Percentiles rank a stretch among this genome's conserved stretches.
Evolutionary conservation across 2,888 invertebrate species (phyloP).

Genomic region (Lamellibrachia satsuma): DNA sequence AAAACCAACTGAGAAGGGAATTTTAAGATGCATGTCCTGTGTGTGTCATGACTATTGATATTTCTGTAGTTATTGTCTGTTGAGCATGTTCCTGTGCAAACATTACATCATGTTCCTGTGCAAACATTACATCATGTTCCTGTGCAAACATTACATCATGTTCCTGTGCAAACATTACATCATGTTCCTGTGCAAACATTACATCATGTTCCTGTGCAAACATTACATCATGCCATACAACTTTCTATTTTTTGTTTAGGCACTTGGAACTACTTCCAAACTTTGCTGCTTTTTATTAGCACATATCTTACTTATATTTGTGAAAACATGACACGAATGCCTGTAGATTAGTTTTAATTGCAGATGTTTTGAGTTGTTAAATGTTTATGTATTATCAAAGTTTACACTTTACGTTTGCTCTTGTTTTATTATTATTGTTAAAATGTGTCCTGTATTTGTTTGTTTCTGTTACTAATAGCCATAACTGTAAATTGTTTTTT

Average conservation of each 20-base stretch:
- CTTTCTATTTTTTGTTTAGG: neutral
- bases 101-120: neutral
- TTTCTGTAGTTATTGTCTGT: neutral
- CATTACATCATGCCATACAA: neutral
- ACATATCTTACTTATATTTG: neutral
- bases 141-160: neutral
- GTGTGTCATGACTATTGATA: neutral
- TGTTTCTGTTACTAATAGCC: neutral
- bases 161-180: too few species aligned
- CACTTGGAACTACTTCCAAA: neutral
- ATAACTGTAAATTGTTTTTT: neutral
- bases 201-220: neutral
- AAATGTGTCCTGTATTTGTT: neutral
- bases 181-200: neutral
- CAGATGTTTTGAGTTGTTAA: neutral
- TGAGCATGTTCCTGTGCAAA: neutral
- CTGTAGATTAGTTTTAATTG: neutral
- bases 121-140: neutral
- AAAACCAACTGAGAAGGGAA: too few species aligned
- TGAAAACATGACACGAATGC: neutral
- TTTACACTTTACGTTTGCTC: neutral
- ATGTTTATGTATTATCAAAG: neutral
- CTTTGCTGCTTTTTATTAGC: neutral
- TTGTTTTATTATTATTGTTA: neutral
- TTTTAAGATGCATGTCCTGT: neutral